Evolutionary conservation across 2,888 invertebrate species (phyloP), one percentile per base, ranked within the genome.

Genomic region (Acleris literana): DNA sequence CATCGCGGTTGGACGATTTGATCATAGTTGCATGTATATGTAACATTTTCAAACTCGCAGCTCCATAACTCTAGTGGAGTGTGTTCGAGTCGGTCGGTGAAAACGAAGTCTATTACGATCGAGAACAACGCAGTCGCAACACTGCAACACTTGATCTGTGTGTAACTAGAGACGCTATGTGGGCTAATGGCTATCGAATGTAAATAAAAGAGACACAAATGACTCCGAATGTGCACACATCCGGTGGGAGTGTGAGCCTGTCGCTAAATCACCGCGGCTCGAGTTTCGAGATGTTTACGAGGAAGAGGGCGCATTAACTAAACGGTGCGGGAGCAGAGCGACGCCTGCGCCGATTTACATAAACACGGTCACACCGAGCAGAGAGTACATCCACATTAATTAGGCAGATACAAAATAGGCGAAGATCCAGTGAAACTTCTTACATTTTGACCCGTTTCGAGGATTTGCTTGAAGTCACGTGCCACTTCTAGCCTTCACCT

Each of bases 321-420:
- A 62, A 33, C 62, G 54, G 25, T n/a, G 22, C 25, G 52, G 39
- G n/a, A 48, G 62, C 52, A 22, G 51, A 33, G 17, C 54, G 57
- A 64, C 59, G 68, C n/a, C 33, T 18, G 44, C 20, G 16, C 51
- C 20, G 68, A 71, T 71, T 68, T 61, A 22, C 72, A 71, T 71
- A 70, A 68, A 69, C 70, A 71, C 68, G 62, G n/a, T 17, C 46
- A 46, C 46, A 46, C 46, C 46, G 46, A 6, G 46, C 46, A 6
- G 16, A 6, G 46, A 6, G 46, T n/a, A 16, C 16, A 17, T 7
- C 17, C 46, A 46, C 7, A 17, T 46, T 46, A 3, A 46, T 46
- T 16, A 46, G 46, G 2, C 4, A 46, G 16, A 1, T 46, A 17
- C 46, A 16, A 17, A 46, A 46, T 46, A 46, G 6, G 13, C 13